Evolutionary conservation across 1,140 invertebrate species (phyloP), one percentile per base, ranked within the genome.

Genomic region (Cyclargus thomasi): DNA sequence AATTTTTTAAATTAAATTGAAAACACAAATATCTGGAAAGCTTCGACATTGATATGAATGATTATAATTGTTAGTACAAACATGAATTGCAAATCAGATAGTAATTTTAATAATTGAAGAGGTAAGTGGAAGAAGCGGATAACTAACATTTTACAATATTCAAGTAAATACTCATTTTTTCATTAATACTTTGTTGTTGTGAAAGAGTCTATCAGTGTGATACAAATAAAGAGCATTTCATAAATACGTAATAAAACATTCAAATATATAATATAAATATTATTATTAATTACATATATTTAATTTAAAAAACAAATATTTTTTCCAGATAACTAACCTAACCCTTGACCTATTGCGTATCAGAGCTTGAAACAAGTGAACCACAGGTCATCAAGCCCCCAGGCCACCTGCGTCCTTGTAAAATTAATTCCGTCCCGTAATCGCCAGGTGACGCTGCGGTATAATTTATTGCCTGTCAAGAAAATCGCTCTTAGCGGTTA

Each of bases 391-490:
- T 14, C 39, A 47, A 16, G 39, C 39, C 39, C 8, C 10, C 11
- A 47, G 14, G 39, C 55, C 72, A 74, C 72, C 74, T 74, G 69
- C 66, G 66, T 73, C 64, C 71, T 68, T 65, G 71, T 65, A 64
- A 69, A 79, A 79, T 79, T 75, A 75, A 77, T 75, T 70, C 63
- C 71, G 29, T 67, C 59, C 67, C 63, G 70, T 71, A 71, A 75
- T 71, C 71, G 70, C 64, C 68, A 75, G 71, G 67, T 70, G 75
- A 75, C 71, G 67, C 47, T 20, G 63, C 47, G 23, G 72, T 67
- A 47, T 47, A 73, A 79, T 75, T 77, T 74, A 79, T 79, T 71
- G 71, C 71, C 55, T 59, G 64, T 70, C 20, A 68, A 53, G 59
- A 29, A 36, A 47, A 23, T 36, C 16, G 10, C 55, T 47, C 66